Evolutionary conservation across 2,797 vertebrate species (phyloP), one percentile per base, ranked within the genome.

Genomic region (Gobionotothen gibberifrons): DNA sequence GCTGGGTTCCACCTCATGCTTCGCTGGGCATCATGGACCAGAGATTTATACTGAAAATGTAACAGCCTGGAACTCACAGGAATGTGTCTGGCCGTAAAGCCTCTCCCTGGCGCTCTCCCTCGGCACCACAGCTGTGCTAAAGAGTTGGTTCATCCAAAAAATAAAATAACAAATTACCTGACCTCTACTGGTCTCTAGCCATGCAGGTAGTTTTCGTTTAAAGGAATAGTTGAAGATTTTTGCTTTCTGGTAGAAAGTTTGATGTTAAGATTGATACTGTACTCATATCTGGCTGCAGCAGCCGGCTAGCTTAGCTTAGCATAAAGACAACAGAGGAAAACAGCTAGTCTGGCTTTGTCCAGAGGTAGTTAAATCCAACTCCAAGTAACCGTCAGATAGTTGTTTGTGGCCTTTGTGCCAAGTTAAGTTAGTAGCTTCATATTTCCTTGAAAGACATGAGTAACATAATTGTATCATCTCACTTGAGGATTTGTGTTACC

Each of bases 1-100:
- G 61, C 69, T 56, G 75, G 69, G 66, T 87, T 88, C 75, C 85
- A 71, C 60, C 77, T 83, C 85, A 78, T 40, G 80, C 85, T 82
- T 85, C 65, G 14, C 77, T 85, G 79, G 74, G 69, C 63, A 81
- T 87, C 78, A 54, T 43, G 72, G 77, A 81, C 82, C 85, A 70
- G 60, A 85, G 65, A 86, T 82, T 84, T 87, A 84, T 79, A 59
- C 60, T 66, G 67, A 63, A 83, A 69, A 74, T 53, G 80, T 49
- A 84, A 77, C 77, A 65, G 60, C 46, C 46, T 66, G 76, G 53
- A 86, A 72, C 70, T 78, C 69, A 44, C 49, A 77, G 67, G 74
- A 70, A 80, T 76, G 63, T 42, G 57, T 65, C 67, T 48, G 56
- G 72, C 72, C 56, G 14, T 46, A 67, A 63, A 66, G 59, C n/a